A percentile compares a stretch with the other conserved stretches of the same genome.
Evolutionary conservation across 2,797 vertebrate species (phyloP).

Genomic region (Rhinichthys osculus): DNA sequence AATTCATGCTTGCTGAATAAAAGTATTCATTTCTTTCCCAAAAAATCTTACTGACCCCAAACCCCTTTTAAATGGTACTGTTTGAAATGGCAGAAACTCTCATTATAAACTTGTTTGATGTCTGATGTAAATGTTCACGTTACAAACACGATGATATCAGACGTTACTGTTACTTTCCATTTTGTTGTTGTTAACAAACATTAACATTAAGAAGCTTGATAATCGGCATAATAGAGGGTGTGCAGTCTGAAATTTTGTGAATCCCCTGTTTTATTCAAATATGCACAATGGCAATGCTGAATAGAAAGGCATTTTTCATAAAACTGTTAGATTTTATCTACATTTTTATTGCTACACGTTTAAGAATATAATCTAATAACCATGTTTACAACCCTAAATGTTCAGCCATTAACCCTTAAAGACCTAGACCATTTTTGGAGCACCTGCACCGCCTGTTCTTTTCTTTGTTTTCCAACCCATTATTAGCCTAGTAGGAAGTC

Average conservation of each 20-base stretch:
- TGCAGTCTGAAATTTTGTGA: neutral
- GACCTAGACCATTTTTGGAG: too few relatives aligned
- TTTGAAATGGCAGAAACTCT: neutral
- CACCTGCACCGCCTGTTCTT: too few relatives aligned
- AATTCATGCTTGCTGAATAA: too few relatives aligned
- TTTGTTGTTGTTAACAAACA: too few relatives aligned
- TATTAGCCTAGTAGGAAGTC: too few relatives aligned
- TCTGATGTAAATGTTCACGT: neutral
- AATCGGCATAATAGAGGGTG: neutral
- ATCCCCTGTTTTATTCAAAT: neutral
- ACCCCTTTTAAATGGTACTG: neutral
- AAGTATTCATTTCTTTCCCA: too few relatives aligned
- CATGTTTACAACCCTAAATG: neutral
- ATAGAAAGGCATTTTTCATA: neutral
- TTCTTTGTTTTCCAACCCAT: too few relatives aligned
- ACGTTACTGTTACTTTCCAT: neutral
- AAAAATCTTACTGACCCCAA: too few relatives aligned
- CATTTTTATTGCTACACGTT: too few relatives aligned
- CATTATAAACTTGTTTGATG: neutral
- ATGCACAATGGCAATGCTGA: neutral
- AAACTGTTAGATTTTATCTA: neutral
- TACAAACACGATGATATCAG: neutral
- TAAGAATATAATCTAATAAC: neutral
- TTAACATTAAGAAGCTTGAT: too few relatives aligned
- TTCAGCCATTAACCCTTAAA: neutral